A percentile compares a stretch with the other conserved stretches of the same genome.
Conservation (phyloP, 2,113 vertebrate genomes). For the Hemiprocne comata region DNA sequence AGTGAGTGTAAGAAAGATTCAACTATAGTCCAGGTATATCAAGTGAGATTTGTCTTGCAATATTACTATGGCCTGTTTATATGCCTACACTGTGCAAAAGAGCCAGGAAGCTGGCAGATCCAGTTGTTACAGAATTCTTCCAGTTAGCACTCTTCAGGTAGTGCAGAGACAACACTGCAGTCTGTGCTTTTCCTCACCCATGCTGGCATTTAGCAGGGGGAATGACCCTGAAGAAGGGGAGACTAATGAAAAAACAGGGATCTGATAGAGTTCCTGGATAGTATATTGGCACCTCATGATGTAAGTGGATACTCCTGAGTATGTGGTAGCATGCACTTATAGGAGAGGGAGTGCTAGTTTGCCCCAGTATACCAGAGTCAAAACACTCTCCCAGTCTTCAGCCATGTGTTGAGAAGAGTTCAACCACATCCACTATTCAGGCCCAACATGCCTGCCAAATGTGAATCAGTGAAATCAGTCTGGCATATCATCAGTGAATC, state of each 20-base stretch:
- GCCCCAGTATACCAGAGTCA: too few species aligned
- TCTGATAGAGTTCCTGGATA: neutral
- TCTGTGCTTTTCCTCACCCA: neutral
- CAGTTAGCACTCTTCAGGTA: neutral
- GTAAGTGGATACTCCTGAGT: neutral
- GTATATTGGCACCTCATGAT: neutral
- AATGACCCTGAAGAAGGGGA: neutral
- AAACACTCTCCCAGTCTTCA: neutral
- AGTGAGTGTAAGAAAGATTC: neutral
- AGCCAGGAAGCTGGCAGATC: neutral
- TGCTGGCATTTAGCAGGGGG: neutral
- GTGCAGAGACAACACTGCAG: neutral
- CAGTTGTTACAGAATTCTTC: neutral
- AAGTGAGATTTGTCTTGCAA: neutral
- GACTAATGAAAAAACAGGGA: neutral
- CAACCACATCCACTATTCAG: neutral
- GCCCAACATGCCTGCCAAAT: neutral
- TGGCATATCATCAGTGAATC: neutral
- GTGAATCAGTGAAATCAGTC: neutral
- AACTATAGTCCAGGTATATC: neutral
- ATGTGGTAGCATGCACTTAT: neutral
- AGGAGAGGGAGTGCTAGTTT: neutral
- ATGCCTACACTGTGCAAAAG: neutral
- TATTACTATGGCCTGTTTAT: neutral
- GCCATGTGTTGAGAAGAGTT: neutral